These are phyloP conservation scores for Brachionus sp. DNA, from an alignment of 1,140 invertebrate species.

Conservation along the genomic window DNA sequence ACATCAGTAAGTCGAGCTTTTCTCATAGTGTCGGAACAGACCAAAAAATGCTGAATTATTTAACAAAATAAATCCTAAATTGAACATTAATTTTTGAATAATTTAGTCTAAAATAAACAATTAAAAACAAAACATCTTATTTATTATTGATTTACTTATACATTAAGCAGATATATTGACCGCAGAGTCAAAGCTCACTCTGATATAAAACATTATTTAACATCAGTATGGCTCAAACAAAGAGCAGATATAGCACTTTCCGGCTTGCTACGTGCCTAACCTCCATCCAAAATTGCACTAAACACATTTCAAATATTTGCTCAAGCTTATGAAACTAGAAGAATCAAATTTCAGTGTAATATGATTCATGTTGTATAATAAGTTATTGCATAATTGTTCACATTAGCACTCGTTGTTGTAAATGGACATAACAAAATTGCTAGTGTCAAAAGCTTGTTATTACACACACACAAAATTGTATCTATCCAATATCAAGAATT, in stretches of 20 bases:
- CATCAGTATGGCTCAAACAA: background rate
- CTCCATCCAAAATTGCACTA: background rate
- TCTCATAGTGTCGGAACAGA: background rate
- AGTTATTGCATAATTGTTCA: background rate
- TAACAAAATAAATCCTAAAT: background rate
- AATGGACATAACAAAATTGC: background rate
- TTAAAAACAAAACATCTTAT: too few species aligned
- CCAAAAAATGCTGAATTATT: background rate
- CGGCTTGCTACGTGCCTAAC: background rate
- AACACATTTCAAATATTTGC: slow-evolving; percentile 3
- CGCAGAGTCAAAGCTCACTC: background rate
- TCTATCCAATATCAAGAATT: background rate
- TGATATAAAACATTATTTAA: background rate
- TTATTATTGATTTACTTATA: background rate
- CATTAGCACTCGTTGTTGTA: background rate
- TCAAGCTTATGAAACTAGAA: background rate
- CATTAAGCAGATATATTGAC: background rate
- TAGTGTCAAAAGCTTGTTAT: slow-evolving; percentile 8
- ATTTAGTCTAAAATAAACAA: too few species aligned
- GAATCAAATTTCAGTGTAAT: background rate
- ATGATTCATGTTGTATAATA: background rate
- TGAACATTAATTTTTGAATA: too few species aligned
- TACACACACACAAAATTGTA: background rate
- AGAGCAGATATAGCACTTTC: background rate
- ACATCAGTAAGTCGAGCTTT: background rate